Base-by-base conservation (phyloP, 2,113 vertebrate genomes). In the Thryonomys swinderianus region DNA sequence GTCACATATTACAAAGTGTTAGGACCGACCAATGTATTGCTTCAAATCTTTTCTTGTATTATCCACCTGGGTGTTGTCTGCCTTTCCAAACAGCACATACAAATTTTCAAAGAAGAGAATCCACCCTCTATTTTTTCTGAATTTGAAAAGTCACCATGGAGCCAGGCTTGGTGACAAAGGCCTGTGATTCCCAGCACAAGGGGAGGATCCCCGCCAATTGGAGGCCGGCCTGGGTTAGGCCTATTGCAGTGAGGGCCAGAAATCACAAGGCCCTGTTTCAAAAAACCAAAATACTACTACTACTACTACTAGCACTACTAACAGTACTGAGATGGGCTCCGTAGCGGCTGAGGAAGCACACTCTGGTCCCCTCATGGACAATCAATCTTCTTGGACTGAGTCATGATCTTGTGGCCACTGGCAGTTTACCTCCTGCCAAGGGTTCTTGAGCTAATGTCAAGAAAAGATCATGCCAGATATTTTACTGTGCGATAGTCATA, bases 71-170 rank as follows among this genome's bases (percentile, higher is more conserved):
- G 18, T 79, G n/a, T 83, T 55, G 59, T 80, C 67, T 96, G 27
- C 21, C 55, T 93, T 86, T 69, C 81, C 62, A 88, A 74, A 85
- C 2, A 86, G 3, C n/a, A 62, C 3, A 2, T 30, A 61, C 40
- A 32, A 12, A 66, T 91, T 93, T 57, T 83, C 57, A 57, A 96
- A 83, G 66, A 74, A 84, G 45, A 74, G 27, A 88, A 16, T 93
- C 67, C 37, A 57, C 61, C 40, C 53, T 78, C 45, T 69, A 9
- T 74, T 79, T 93, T 55, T 88, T 91, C 88, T 86, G 73, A 83
- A 89, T 73, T 92, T 89, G 57, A 95, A 45, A 94, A 86, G 64
- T 78, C 12, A 2, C 37, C 5, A 42, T 74, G 20, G 5, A 92
- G 67, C 30, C n/a, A 40, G n/a, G 67, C 20, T 40, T 71, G 67